These are phyloP conservation scores for Grammomys dolichurus DNA, from an alignment of 2,113 vertebrate genomes.

Conservation along the genomic window DNA sequence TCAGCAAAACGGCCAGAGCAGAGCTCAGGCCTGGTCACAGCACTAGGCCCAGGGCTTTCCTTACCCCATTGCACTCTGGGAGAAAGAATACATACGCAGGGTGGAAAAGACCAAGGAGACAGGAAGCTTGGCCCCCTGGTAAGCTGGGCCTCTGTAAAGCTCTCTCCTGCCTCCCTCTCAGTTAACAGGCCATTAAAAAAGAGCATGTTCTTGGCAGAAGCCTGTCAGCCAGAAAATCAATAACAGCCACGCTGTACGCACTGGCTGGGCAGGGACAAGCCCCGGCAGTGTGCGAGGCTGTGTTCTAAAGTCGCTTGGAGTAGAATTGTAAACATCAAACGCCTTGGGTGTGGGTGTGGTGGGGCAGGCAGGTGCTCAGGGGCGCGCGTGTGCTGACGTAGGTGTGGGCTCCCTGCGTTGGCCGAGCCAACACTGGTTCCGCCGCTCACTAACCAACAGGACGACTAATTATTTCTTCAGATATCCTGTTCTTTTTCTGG, in stretches of 20 bases:
- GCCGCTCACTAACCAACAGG: background rate
- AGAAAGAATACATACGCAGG: background rate
- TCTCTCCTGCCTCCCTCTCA: conserved; percentile 59
- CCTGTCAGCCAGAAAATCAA: conserved; percentile 56
- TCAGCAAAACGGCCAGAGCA: conserved; percentile 55
- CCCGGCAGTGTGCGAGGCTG: background rate
- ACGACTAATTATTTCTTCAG: background rate
- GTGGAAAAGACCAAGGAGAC: background rate
- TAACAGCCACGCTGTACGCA: conserved; percentile 5
- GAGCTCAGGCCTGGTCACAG: background rate
- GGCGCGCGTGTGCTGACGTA: fast-evolving
- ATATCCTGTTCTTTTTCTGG: background rate
- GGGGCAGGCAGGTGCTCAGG: background rate
- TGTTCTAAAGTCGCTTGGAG: background rate
- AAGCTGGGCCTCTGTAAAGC: background rate
- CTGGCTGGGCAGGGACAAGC: conserved; percentile 25
- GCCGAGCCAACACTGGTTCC: background rate
- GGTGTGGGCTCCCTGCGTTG: background rate
- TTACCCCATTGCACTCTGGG: background rate
- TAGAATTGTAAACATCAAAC: conserved; percentile 39
- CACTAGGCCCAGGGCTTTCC: background rate
- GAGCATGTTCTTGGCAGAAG: conserved; percentile 61
- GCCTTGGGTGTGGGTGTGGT: background rate
- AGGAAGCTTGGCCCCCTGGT: background rate
- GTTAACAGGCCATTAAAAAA: conserved; percentile 72